Evolutionary conservation across 1,140 invertebrate genomes (phyloP).

Genomic region (Coelopa frigida): DNA sequence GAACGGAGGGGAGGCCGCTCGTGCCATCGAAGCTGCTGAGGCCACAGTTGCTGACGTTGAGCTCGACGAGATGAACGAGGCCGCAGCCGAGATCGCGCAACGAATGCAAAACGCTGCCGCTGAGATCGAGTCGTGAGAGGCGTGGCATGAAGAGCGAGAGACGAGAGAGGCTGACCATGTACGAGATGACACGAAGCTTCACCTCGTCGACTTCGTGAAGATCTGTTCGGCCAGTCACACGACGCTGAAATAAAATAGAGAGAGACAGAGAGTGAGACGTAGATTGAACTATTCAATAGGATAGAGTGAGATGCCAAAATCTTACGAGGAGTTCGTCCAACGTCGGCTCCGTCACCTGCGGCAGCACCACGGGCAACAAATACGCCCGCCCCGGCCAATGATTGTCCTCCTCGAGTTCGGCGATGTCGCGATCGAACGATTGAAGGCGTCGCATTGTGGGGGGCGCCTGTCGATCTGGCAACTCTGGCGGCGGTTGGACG

Average conservation of each 20-base stretch:
- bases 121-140: conserved; percentile 52
- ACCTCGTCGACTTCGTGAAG: conserved; percentile 51
- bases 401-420: conserved; percentile 27
- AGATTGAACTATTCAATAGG: conserved; percentile 4
- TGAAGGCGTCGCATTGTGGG: conserved; percentile 22
- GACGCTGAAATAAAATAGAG: conserved; percentile 20
- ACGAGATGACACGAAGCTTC: conserved; percentile 54
- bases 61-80: conserved; percentile 50
- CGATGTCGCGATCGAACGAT: conserved; percentile 33
- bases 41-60: conserved; percentile 59
- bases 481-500: no score
- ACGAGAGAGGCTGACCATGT: conserved; percentile 53
- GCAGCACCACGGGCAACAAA: conserved; percentile 50
- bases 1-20: conserved; percentile 52
- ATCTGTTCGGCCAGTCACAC: conserved; percentile 49
- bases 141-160: conserved; percentile 54
- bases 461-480: no score
- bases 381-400: conserved; percentile 36
- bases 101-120: conserved; percentile 57
- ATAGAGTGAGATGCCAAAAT: background rate
- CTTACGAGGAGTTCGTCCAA: conserved; percentile 53
- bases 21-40: conserved; percentile 58
- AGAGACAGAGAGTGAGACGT: conserved; percentile 8
- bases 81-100: conserved; percentile 60
- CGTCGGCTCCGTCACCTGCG: conserved; percentile 48